Evolutionary conservation across 2,113 vertebrate genomes (phyloP).

Genomic region (Cyanocitta stelleri): DNA sequence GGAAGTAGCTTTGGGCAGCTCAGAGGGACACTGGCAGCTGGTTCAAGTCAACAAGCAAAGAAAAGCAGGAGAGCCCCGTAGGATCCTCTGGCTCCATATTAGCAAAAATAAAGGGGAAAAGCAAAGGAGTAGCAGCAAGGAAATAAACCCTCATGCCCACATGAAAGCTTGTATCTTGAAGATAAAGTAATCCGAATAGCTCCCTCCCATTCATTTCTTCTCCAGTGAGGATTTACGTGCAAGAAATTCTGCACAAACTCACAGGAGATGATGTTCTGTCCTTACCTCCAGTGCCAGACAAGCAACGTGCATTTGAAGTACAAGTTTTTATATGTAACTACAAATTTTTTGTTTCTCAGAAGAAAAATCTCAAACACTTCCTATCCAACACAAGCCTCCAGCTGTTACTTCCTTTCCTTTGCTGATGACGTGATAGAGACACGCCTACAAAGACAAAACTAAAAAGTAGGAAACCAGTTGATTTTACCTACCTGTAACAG

Average conservation of each 20-base stretch:
- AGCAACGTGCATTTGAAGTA: background rate
- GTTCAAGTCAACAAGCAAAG: background rate
- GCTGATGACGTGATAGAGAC: background rate
- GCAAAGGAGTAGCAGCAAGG: background rate
- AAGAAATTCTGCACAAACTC: background rate
- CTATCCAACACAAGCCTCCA: background rate
- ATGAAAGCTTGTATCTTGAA: background rate
- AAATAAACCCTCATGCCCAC: background rate
- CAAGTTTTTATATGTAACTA: background rate
- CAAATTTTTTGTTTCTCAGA: background rate
- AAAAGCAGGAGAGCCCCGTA: background rate
- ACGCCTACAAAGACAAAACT: background rate
- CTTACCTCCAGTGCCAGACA: background rate
- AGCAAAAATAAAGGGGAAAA: background rate
- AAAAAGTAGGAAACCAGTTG: background rate
- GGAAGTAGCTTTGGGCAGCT: background rate
- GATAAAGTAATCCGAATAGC: background rate
- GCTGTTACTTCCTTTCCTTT: background rate
- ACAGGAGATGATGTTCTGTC: background rate
- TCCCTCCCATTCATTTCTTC: background rate
- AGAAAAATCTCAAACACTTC: background rate
- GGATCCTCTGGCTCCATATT: background rate
- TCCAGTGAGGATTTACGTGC: background rate
- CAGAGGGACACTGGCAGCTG: conserved; percentile 37
- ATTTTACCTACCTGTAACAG: conserved; percentile 61